These are phyloP conservation scores for Mizuhopecten yessoensis DNA, from an alignment of 1,140 invertebrate genomes.

Conservation along the genomic window DNA sequence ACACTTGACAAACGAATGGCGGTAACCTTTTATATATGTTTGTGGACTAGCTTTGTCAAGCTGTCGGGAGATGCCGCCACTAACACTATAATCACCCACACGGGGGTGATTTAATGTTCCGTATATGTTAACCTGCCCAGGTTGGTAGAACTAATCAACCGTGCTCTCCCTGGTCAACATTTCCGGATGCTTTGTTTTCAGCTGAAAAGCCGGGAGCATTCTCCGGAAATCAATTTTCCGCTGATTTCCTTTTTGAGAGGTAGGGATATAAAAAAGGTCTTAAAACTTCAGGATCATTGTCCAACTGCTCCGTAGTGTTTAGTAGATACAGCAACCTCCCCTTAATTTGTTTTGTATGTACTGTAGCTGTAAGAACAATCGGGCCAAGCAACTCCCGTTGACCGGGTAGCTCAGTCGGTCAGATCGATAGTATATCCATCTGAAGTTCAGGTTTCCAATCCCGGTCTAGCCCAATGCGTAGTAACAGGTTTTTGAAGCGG, in stretches of 20 bases:
- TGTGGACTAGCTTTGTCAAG: background rate
- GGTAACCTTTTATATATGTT: background rate
- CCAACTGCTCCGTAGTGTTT: no score
- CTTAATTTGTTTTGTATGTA: no score
- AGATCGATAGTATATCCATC: no score
- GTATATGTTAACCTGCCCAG: background rate
- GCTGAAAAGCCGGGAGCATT: background rate
- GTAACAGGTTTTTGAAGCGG: no score
- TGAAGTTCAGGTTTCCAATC: no score
- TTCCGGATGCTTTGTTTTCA: conserved; percentile 4
- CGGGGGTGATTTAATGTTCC: background rate
- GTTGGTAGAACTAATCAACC: background rate
- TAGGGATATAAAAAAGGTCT: no score
- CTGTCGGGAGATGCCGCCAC: background rate
- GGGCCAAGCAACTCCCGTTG: no score
- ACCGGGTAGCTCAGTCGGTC: no score
- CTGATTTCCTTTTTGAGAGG: background rate
- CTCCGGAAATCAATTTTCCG: conserved; percentile 16
- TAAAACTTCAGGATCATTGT: no score
- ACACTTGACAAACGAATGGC: background rate
- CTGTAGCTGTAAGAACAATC: no score
- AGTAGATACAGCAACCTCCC: no score
- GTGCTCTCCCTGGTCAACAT: background rate
- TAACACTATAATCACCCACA: background rate
- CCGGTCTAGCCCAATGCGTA: no score